phyloP scores from a whole-genome alignment of 2,888 invertebrate genomes.

The Amiota mariae region DNA sequence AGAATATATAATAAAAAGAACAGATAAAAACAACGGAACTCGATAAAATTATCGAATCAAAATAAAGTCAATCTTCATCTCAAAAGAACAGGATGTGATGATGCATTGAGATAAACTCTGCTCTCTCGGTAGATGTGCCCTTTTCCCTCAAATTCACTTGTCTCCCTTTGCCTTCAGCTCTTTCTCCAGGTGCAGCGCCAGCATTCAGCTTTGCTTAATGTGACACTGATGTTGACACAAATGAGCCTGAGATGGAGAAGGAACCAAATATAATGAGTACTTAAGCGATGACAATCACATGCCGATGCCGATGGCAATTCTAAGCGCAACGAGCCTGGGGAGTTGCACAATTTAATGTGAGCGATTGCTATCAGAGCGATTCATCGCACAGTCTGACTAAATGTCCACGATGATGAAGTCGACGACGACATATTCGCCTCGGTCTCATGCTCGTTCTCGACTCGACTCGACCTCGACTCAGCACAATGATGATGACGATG shows the following conservation, averaged over 20 bases:
- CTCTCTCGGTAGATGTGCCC: not conserved
- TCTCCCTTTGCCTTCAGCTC: not conserved
- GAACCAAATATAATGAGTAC: constrained; percentile 60
- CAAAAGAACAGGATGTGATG: constrained; percentile 27
- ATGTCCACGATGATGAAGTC: constrained; percentile 26
- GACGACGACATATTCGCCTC: constrained; percentile 34
- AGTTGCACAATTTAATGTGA: constrained; percentile 61
- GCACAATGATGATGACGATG: constrained; percentile 42
- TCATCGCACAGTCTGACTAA: constrained; percentile 57
- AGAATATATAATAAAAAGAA: constrained; percentile 50
- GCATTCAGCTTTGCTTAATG: constrained; percentile 49
- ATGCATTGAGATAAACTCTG: constrained; percentile 51
- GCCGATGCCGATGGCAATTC: constrained; percentile 9
- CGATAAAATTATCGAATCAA: constrained; percentile 17
- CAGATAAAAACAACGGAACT: not conserved
- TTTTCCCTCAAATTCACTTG: not conserved
- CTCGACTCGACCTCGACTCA: constrained; percentile 33
- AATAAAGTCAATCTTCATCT: not conserved
- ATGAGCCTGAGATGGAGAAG: constrained; percentile 58
- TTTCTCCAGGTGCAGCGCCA: not conserved
- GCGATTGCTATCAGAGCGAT: constrained; percentile 62
- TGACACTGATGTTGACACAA: constrained; percentile 59
- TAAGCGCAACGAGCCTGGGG: constrained; percentile 39
- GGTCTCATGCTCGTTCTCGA: too few relatives aligned
- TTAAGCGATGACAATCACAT: constrained; percentile 40